Conservation (phyloP, 2,797 vertebrate species). For the Ctenopoma multispine region DNA sequence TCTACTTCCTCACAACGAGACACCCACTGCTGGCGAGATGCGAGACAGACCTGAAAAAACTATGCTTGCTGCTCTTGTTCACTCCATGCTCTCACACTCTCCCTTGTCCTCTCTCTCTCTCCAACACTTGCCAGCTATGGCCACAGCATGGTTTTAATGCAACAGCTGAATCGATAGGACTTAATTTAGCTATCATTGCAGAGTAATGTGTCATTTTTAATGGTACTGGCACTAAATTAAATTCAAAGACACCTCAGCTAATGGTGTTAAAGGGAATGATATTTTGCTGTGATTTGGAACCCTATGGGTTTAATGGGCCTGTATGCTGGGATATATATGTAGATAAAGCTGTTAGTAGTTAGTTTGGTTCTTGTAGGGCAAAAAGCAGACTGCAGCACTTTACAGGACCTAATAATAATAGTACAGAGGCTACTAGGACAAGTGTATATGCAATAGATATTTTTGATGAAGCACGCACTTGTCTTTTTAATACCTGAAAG, state of each 20-base stretch:
- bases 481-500: constrained; percentile 51
- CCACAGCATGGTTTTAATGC: constrained; percentile 79
- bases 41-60: constrained; percentile 75
- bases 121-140: constrained; percentile 65
- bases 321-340: constrained; percentile 49
- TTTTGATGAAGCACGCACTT: constrained; percentile 29
- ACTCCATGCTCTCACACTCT: constrained; percentile 67
- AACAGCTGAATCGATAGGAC: constrained; percentile 82
- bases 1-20: constrained; percentile 81
- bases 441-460: constrained; percentile 11
- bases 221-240: constrained; percentile 83
- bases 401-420: constrained; percentile 59
- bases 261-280: constrained; percentile 81
- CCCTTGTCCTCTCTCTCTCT: constrained; percentile 60
- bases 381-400: constrained; percentile 59
- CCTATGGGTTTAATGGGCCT: constrained; percentile 67
- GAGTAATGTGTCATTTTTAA: constrained; percentile 86
- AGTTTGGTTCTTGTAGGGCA: constrained; percentile 54
- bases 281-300: constrained; percentile 80
- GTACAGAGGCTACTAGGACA: constrained; percentile 21
- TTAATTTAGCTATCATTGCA: constrained; percentile 84
- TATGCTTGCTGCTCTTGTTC: constrained; percentile 66
- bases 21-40: constrained; percentile 73
- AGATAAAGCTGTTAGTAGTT: constrained; percentile 60
- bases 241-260: constrained; percentile 83